These are phyloP conservation scores for Adineta ricciae DNA, from an alignment of 2,888 invertebrate species.

Conservation along the genomic window DNA sequence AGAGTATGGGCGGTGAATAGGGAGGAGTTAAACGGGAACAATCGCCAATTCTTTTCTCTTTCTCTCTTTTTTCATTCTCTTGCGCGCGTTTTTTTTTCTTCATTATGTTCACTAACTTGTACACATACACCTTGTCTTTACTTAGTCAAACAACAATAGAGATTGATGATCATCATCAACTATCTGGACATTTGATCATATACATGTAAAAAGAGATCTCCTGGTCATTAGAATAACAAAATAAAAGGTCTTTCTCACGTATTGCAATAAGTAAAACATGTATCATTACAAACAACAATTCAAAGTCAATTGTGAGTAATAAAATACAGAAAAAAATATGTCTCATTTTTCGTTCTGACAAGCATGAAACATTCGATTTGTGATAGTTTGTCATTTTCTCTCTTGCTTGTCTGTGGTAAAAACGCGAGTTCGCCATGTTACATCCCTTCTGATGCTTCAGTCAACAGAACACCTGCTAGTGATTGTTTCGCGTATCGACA, in stretches of 20 bases:
- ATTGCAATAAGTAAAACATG: background rate
- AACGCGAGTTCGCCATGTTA: background rate
- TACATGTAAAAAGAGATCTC: background rate
- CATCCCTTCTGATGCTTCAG: background rate
- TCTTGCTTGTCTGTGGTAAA: background rate
- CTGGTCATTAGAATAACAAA: background rate
- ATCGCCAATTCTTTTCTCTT: background rate
- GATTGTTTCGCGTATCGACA: background rate
- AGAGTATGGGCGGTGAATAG: background rate
- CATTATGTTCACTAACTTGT: background rate
- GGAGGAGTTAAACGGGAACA: constrained; percentile 10
- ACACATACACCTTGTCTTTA: background rate
- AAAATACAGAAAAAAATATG: background rate
- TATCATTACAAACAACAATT: background rate
- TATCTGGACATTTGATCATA: background rate
- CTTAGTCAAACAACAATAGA: constrained; percentile 9
- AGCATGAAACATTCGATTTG: too few species aligned
- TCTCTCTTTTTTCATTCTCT: background rate
- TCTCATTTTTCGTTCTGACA: background rate
- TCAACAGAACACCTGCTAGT: background rate
- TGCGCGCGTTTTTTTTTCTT: background rate
- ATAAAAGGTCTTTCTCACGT: background rate
- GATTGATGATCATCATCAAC: background rate
- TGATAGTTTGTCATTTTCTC: background rate
- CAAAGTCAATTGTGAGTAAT: constrained; percentile 3